Evolutionary conservation across 2,888 invertebrate genomes (phyloP).

Genomic region (Cepaea hortensis): DNA sequence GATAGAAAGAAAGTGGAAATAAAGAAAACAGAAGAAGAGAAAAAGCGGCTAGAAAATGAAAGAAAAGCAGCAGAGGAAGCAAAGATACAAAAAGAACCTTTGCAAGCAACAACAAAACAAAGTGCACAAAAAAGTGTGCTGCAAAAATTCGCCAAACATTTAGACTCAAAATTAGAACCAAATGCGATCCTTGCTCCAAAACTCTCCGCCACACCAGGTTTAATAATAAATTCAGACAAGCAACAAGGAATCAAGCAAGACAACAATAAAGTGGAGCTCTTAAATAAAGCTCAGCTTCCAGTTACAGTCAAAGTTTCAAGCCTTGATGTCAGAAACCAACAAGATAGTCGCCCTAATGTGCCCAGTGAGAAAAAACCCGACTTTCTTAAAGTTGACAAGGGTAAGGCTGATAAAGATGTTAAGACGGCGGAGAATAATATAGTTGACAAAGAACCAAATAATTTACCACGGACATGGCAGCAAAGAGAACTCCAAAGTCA

Average conservation of each 20-base stretch:
- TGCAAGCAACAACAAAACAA: background rate
- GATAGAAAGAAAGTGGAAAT: background rate
- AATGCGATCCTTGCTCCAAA: background rate
- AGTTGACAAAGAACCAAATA: background rate
- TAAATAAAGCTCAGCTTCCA: background rate
- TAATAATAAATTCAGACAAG: constrained; percentile 1
- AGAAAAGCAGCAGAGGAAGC: background rate
- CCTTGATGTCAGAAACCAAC: too few relatives aligned
- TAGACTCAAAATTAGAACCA: constrained; percentile 24
- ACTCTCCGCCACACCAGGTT: too few relatives aligned
- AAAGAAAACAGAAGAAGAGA: constrained; percentile 26
- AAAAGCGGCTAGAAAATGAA: constrained; percentile 9
- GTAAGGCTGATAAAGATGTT: too few relatives aligned
- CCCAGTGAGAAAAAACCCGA: too few relatives aligned
- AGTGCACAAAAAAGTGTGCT: constrained; percentile 21
- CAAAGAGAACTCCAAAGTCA: background rate
- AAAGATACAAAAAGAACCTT: background rate
- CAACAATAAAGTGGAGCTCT: background rate
- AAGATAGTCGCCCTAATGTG: too few relatives aligned
- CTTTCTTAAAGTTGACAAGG: too few relatives aligned
- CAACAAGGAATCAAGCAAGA: background rate
- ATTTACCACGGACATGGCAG: background rate
- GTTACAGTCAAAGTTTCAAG: background rate
- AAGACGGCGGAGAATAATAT: too few relatives aligned
- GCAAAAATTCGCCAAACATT: constrained; percentile 37